Evolutionary conservation across 2,888 invertebrate species (phyloP), one percentile per base, ranked within the genome.

Genomic region (Troides helena): DNA sequence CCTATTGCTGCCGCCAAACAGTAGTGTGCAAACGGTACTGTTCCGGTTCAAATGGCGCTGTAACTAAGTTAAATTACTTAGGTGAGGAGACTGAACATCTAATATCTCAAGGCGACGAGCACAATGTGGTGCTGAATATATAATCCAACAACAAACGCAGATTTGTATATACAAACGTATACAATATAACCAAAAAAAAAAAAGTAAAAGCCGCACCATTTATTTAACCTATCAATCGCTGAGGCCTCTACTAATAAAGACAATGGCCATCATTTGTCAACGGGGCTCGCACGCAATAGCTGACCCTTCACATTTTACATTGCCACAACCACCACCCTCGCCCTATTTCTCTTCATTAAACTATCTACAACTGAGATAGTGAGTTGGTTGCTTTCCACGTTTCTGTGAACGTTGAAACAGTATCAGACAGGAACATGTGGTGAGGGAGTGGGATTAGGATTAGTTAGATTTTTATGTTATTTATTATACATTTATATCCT

Each of bases 201-300:
- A 30, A 18, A 17, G 30, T 58, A 58, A 17, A 59, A 64, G 53
- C 39, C 5, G 62, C 23, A 50, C 39, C 64, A 64, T 68, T 68
- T 60, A 60, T 68, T 68, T 12, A 60, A 60, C 50, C 60, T 60
- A 50, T 64, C 68, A 59, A 77, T 74, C 79, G 77, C 77, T 76
- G 76, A 80, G 67, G 30, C n/a, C 61, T 36, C 59, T 46, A 1
- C 86, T 85, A 87, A 89, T 85, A 80, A 85, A 89, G 88, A 90
- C 90, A 90, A 91, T 85, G 77, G 82, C 76, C 76, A 83, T 87
- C 88, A 90, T 91, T 90, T 87, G 85, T 91, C 89, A 90, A 76
- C 70, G 72, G 65, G 75, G 69, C 69, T 10, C 74, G 72, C 78
- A 76, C 77, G 72, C 78, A 76, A 79, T 77, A 73, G 71, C 73